Percentiles rank a stretch among this genome's conserved stretches.
Evolutionary conservation across 2,888 invertebrate species (phyloP).

Genomic region (Scaptomyza flava): DNA sequence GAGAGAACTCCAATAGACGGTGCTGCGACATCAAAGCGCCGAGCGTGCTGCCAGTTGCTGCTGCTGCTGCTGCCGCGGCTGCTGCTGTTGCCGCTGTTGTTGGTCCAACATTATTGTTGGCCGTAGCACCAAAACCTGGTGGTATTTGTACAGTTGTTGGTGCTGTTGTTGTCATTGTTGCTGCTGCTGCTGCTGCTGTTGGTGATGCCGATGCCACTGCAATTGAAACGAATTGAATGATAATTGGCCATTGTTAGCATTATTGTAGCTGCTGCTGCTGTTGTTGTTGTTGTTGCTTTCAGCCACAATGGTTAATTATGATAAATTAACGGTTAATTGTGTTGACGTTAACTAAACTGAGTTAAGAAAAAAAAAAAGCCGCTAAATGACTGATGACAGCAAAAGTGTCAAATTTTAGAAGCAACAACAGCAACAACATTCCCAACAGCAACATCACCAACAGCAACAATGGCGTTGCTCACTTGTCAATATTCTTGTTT

Average conservation of each 20-base stretch:
- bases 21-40: slow-evolving; percentile 89
- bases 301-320: slow-evolving; percentile 78
- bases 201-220: slow-evolving; percentile 61
- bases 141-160: slow-evolving; percentile 84
- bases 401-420: slow-evolving; percentile 7
- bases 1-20: slow-evolving; percentile 82
- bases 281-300: slow-evolving; percentile 44
- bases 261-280: slow-evolving; percentile 19
- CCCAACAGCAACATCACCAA: slow-evolving; percentile 4
- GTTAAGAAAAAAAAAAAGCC: slow-evolving; percentile 35
- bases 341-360: slow-evolving; percentile 76
- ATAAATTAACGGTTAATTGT: slow-evolving; percentile 79
- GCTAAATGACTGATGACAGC: slow-evolving; percentile 39
- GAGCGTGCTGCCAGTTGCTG: slow-evolving; percentile 86
- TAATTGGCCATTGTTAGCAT: slow-evolving; percentile 78
- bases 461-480: slow-evolving; percentile 40
- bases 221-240: slow-evolving; percentile 80
- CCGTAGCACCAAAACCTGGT: slow-evolving; percentile 61
- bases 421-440: slow-evolving; percentile 9
- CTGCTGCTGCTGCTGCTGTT: slow-evolving; percentile 45
- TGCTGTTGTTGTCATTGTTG: slow-evolving; percentile 56
- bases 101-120: slow-evolving; percentile 34
- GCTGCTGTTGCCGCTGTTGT: slow-evolving; percentile 67
- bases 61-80: slow-evolving; percentile 70
- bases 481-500: slow-evolving; percentile 40